phyloP scores from a whole-genome alignment of 2,888 invertebrate genomes.

The Pheosia gnoma region DNA sequence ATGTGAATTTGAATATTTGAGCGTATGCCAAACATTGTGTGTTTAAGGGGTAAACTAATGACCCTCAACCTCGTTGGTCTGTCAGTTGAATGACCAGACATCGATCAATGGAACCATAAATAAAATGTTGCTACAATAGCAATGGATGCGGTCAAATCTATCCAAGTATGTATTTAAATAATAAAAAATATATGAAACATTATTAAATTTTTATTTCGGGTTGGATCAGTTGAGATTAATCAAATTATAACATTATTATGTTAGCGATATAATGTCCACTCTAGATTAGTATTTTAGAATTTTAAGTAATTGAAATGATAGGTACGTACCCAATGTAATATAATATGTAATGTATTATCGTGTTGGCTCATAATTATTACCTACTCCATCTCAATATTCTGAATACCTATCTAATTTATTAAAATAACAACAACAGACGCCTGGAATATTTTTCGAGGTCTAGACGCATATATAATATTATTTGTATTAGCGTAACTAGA shows the following conservation, averaged over 20 bases:
- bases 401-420: too few relatives aligned
- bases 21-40: constrained; percentile 16
- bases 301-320: too few relatives aligned
- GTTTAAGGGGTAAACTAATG: constrained; percentile 15
- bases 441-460: too few relatives aligned
- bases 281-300: too few relatives aligned
- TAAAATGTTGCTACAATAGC: background rate
- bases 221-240: background rate
- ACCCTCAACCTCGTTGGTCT: constrained; percentile 12
- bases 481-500: background rate
- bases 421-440: too few relatives aligned
- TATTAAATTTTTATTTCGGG: background rate
- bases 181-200: background rate
- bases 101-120: constrained; percentile 17
- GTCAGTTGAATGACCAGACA: constrained; percentile 12
- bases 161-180: background rate
- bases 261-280: too few relatives aligned
- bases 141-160: background rate
- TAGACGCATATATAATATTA: too few relatives aligned
- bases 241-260: too few relatives aligned
- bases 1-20: constrained; percentile 5
- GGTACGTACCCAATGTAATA: too few relatives aligned
- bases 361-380: too few relatives aligned
- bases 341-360: too few relatives aligned
- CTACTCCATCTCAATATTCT: too few relatives aligned